Evolutionary conservation across 1,140 invertebrate species (phyloP).

Genomic region (Odontomachus brunneus): DNA sequence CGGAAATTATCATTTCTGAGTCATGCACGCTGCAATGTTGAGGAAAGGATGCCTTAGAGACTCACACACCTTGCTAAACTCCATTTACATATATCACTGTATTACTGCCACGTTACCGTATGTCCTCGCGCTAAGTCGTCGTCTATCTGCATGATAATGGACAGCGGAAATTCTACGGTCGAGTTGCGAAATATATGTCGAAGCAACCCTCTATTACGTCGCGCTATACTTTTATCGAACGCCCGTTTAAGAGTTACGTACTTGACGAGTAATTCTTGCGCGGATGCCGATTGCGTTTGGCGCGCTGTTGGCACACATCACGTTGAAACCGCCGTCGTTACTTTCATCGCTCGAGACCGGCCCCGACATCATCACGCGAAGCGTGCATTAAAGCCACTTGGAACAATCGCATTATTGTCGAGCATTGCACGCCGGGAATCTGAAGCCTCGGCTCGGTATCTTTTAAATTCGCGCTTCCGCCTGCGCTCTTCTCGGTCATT

Average conservation of each 20-base stretch:
- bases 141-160: slow-evolving; percentile 50
- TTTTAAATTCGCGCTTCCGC: slow-evolving; percentile 56
- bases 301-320: slow-evolving; percentile 2
- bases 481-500: slow-evolving; percentile 24
- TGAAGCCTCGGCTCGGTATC: slow-evolving; percentile 40
- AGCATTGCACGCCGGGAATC: slow-evolving; percentile 51
- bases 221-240: slow-evolving; percentile 14
- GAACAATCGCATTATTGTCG: slow-evolving; percentile 61
- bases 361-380: slow-evolving; percentile 44
- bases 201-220: neutral
- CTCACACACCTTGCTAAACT: slow-evolving; percentile 29
- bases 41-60: slow-evolving; percentile 46
- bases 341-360: slow-evolving; percentile 44
- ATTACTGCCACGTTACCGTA: slow-evolving; percentile 32
- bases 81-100: slow-evolving; percentile 47
- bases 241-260: neutral
- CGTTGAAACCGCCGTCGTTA: neutral
- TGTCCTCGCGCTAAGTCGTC: slow-evolving; percentile 20
- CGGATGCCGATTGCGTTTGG: neutral
- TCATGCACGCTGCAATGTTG: slow-evolving; percentile 28
- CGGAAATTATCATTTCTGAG: slow-evolving; percentile 54
- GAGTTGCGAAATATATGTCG: slow-evolving; percentile 33
- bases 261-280: neutral
- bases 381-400: slow-evolving; percentile 58
- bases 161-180: slow-evolving; percentile 4